These are phyloP conservation scores for Caenorhabditis japonica DNA, from an alignment of 2,888 invertebrate species.

Conservation along the genomic window DNA sequence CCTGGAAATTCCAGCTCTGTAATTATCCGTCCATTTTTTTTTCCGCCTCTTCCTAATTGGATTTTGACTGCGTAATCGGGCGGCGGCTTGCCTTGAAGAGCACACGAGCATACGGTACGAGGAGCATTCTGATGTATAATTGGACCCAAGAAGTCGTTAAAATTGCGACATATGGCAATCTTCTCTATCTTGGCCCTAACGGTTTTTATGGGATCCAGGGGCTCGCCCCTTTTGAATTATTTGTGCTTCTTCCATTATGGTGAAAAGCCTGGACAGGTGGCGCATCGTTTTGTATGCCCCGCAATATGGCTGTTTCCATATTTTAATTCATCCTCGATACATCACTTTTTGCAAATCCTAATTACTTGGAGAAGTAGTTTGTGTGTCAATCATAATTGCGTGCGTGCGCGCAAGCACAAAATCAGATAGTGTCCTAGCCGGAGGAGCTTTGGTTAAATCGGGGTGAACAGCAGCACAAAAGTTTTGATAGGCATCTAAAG, in stretches of 20 bases:
- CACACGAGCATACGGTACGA: constrained; percentile 20
- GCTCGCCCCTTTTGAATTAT: constrained; percentile 19
- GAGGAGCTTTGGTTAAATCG: constrained; percentile 14
- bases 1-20: too few relatives aligned
- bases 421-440: too few relatives aligned
- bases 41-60: constrained; percentile 18
- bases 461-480: not conserved
- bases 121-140: constrained; percentile 3
- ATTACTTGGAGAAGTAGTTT: constrained; percentile 23
- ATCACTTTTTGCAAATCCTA: constrained; percentile 16
- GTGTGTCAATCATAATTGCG: constrained; percentile 16
- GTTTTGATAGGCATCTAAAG: constrained; percentile 11
- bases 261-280: constrained; percentile 10
- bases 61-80: constrained; percentile 24
- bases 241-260: constrained; percentile 8
- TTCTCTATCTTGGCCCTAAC: too few relatives aligned
- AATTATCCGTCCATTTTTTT: constrained; percentile 3
- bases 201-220: constrained; percentile 20
- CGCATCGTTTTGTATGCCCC: constrained; percentile 1
- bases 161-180: constrained; percentile 22
- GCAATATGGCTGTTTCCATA: not conserved
- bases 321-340: not conserved
- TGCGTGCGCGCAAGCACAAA: too few relatives aligned
- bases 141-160: constrained; percentile 24
- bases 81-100: constrained; percentile 14